Base-by-base conservation (phyloP, 2,113 vertebrate genomes). In the Salvelinus namaycush region DNA sequence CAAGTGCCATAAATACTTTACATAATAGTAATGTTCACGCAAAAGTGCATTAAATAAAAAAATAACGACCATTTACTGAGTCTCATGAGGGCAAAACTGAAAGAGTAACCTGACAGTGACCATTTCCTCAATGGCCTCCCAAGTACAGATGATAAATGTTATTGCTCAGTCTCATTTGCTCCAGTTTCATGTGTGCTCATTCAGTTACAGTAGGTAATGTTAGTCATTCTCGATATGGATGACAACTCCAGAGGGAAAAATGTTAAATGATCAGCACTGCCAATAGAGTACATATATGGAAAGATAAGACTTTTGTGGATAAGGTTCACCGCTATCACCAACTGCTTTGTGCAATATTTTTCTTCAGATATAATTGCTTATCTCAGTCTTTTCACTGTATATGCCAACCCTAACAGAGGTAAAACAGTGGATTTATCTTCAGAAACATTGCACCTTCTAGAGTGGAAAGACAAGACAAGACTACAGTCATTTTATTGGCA, bases 331-430 rank as follows among this genome's bases (percentile, higher is more conserved):
- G 70, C 77, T 77, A 77, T 77, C 81, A 75, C 70, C 68, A 49
- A 48, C 73, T 24, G 66, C 44, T 76, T 80, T 74, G 81, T 73
- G 77, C 81, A 78, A 82, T 72, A 77, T 73, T 84, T 79, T 73
- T 57, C 57, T 29, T 8, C 22, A 71, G 74, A 81, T 76, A 70
- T 75, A 68, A 72, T 27, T 57, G 57, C 69, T 80, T 85, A 82
- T 85, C 83, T 78, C 27, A 9, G 74, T 73, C 54, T 77, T 76
- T 76, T 78, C 44, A 73, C 48, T 74, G 16, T 64, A 64, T 70
- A 68, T 31, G 59, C 73, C 39, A 62, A 59, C 60, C 54, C 2
- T 11, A 70, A 69, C 29, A 57, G 49, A 31, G n/a, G 29, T 24
- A 68, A 70, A 77, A 64, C 44, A 62, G 71, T 69, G 68, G 77